These are phyloP conservation scores for Synanthedon tipuliformis DNA, from an alignment of 2,888 invertebrate species.

Conservation along the genomic window DNA sequence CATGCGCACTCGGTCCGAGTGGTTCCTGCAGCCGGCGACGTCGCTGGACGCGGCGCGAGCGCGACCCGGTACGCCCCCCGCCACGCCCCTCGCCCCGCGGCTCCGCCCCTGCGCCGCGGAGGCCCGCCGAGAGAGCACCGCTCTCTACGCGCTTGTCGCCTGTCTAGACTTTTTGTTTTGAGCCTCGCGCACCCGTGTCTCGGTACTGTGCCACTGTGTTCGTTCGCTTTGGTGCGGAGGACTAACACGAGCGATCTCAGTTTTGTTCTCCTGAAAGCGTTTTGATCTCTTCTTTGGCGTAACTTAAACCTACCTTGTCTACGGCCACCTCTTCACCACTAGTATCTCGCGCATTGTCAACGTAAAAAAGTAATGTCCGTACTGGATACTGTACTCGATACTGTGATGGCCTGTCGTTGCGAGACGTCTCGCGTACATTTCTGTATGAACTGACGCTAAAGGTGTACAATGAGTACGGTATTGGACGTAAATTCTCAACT, in stretches of 20 bases:
- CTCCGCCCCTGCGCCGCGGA: constrained; percentile 23
- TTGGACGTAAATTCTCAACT: no score
- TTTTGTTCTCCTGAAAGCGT: constrained; percentile 18
- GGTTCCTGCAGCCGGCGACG: constrained; percentile 87
- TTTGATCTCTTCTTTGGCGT: no score
- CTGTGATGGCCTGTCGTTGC: no score
- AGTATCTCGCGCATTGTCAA: no score
- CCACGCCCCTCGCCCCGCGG: constrained; percentile 12
- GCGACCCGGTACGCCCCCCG: constrained; percentile 50
- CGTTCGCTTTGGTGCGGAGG: constrained; percentile 55
- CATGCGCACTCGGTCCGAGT: constrained; percentile 96
- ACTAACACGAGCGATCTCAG: constrained; percentile 32
- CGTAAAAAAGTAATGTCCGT: no score
- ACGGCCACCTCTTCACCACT: no score
- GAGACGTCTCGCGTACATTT: no score
- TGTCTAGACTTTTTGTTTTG: constrained; percentile 70
- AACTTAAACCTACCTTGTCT: no score
- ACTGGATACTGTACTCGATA: no score
- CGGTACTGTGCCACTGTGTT: constrained; percentile 19
- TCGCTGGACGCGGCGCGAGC: constrained; percentile 56
- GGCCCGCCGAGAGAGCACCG: constrained; percentile 48
- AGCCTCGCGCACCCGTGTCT: constrained; percentile 57
- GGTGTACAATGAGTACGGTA: no score
- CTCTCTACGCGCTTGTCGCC: constrained; percentile 66
- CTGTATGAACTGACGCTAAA: no score